Evolutionary conservation across 1,140 invertebrate genomes (phyloP).

Genomic region (Drosophila watanabei): DNA sequence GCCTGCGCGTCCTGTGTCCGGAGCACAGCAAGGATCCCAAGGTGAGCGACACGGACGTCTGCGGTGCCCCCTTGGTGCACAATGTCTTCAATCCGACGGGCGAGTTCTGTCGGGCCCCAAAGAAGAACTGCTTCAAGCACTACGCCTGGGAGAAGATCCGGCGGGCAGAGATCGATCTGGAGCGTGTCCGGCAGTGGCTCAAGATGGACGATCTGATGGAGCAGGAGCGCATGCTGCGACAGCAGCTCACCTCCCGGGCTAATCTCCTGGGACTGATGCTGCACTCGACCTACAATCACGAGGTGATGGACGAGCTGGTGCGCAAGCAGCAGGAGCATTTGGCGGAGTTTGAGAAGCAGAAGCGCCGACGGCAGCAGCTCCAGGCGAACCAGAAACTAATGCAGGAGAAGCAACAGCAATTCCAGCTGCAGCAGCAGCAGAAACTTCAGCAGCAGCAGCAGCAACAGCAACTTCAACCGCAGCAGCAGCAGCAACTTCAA

Average conservation of each 20-base stretch:
- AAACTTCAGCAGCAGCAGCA: not conserved
- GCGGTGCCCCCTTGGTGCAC: constrained; percentile 95
- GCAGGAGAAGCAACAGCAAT: constrained; percentile 52
- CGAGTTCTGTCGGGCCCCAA: constrained; percentile 90
- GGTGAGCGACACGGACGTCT: constrained; percentile 93
- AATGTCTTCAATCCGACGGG: constrained; percentile 93
- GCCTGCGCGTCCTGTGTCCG: constrained; percentile 97
- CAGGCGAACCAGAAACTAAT: constrained; percentile 20
- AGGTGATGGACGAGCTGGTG: constrained; percentile 90
- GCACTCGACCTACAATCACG: constrained; percentile 97
- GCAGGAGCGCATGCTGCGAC: constrained; percentile 95
- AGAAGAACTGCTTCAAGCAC: constrained; percentile 96
- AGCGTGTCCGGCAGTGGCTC: constrained; percentile 93
- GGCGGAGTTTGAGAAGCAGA: constrained; percentile 66
- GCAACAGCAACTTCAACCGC: not conserved
- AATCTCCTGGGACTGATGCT: constrained; percentile 97
- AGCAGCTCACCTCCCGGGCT: constrained; percentile 94
- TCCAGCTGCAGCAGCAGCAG: constrained; percentile 54
- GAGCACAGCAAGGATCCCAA: constrained; percentile 99
- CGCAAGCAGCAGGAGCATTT: constrained; percentile 78
- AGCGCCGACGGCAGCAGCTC: constrained; percentile 57
- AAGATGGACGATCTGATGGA: constrained; percentile 98
- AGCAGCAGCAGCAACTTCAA: not conserved
- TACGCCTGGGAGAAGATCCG: constrained; percentile 98
- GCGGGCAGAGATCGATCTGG: constrained; percentile 94